A percentile compares a stretch with the other conserved stretches of the same genome.
Evolutionary conservation across 2,888 invertebrate genomes (phyloP).

Genomic region (Deroplatys truncata): DNA sequence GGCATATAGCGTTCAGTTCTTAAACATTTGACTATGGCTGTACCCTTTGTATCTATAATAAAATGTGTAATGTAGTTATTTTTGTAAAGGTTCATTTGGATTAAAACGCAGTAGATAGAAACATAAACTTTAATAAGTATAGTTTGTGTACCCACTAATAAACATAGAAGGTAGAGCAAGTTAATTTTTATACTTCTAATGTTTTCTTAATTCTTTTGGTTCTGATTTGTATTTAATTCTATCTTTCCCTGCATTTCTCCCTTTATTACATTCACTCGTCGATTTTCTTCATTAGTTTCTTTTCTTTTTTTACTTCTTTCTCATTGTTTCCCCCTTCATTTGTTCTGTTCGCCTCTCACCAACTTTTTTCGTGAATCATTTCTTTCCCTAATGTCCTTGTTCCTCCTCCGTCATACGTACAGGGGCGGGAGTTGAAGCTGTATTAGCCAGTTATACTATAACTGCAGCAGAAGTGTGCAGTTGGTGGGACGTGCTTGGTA

Average conservation of each 20-base stretch:
- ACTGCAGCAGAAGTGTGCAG: neutral
- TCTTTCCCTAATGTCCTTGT: neutral
- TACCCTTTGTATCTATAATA: too few species aligned
- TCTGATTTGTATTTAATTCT: neutral
- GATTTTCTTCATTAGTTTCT: neutral
- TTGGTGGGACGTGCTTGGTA: neutral
- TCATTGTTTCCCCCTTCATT: neutral
- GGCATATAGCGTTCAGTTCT: too few species aligned
- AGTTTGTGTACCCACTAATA: too few species aligned
- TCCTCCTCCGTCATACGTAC: neutral
- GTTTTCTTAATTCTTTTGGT: neutral
- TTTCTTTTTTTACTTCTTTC: neutral
- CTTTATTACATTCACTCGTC: neutral
- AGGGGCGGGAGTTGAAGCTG: neutral
- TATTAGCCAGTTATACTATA: neutral
- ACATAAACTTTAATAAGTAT: too few species aligned
- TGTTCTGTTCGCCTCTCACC: neutral
- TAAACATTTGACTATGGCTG: too few species aligned
- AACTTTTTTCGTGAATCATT: neutral
- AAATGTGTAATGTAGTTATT: too few species aligned
- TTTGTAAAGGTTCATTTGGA: too few species aligned
- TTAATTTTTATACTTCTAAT: too few species aligned
- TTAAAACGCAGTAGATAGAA: too few species aligned
- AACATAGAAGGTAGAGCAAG: too few species aligned
- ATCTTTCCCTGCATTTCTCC: neutral